These are phyloP conservation scores for Psylliodes chrysocephalus DNA, from an alignment of 2,888 invertebrate genomes.

Conservation along the genomic window DNA sequence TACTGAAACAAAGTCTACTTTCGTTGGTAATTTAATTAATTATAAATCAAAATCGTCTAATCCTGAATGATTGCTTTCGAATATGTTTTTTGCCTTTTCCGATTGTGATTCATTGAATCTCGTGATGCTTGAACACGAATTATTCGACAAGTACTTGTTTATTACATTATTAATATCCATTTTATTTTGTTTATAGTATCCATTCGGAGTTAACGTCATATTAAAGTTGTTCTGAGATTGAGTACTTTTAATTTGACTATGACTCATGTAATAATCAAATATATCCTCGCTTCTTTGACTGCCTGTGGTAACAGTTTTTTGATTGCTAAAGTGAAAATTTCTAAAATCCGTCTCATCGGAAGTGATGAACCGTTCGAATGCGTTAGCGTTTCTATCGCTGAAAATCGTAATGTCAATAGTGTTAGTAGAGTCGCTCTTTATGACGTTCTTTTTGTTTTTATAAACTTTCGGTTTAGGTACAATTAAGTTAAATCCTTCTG, in stretches of 20 bases:
- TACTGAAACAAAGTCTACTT: too few species aligned
- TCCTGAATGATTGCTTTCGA: constrained; percentile 22
- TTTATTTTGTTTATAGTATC: constrained; percentile 48
- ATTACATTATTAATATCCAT: constrained; percentile 42
- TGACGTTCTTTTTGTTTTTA: constrained; percentile 25
- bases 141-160: constrained; percentile 34
- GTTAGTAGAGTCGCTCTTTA: constrained; percentile 33
- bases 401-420: constrained; percentile 45
- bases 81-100: constrained; percentile 15
- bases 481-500: constrained; percentile 51
- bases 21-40: too few species aligned
- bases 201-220: constrained; percentile 41
- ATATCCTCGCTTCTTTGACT: constrained; percentile 1
- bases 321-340: constrained; percentile 9
- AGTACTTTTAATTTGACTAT: neutral
- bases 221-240: neutral
- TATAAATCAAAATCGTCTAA: constrained; percentile 22
- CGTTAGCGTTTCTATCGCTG: constrained; percentile 49
- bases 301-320: constrained; percentile 1
- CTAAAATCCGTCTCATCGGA: constrained; percentile 50
- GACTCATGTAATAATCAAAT: constrained; percentile 4
- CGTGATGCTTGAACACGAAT: neutral
- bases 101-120: neutral
- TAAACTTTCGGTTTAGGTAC: constrained; percentile 39
- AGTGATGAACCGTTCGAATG: constrained; percentile 52